phyloP scores from a whole-genome alignment of 2,797 vertebrate species.

The Hydrophis major region DNA sequence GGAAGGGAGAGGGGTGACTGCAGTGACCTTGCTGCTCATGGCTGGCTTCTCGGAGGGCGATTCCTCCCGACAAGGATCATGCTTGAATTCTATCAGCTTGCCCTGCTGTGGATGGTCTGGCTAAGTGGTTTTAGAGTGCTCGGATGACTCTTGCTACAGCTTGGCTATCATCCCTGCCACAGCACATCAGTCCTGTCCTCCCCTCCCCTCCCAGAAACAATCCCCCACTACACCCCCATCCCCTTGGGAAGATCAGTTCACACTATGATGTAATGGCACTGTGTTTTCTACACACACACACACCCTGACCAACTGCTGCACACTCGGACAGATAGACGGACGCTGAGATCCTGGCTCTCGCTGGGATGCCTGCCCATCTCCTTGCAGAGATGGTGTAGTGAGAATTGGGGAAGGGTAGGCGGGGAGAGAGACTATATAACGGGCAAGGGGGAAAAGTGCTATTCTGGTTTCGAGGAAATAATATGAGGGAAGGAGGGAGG shows the following conservation, averaged over 20 bases:
- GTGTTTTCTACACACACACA: neutral
- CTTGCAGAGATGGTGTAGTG: neutral
- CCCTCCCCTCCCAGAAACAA: slow-evolving; percentile 29
- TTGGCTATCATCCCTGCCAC: slow-evolving; percentile 53
- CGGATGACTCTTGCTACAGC: neutral
- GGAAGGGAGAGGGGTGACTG: slow-evolving; percentile 34
- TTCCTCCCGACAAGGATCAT: slow-evolving; percentile 89
- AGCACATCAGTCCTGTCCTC: slow-evolving; percentile 37
- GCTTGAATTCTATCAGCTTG: slow-evolving; percentile 91
- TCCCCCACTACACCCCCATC: slow-evolving; percentile 29
- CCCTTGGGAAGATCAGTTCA: slow-evolving; percentile 58
- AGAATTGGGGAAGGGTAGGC: accelerated
- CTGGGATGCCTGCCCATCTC: neutral
- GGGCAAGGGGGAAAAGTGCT: neutral
- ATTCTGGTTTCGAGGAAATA: neutral
- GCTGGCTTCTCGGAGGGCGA: slow-evolving; percentile 83
- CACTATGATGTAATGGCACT: slow-evolving; percentile 84
- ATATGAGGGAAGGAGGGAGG: neutral
- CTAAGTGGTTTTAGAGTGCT: slow-evolving; percentile 65
- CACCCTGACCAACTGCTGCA: neutral
- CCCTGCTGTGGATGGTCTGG: slow-evolving; percentile 74
- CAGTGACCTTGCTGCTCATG: slow-evolving; percentile 81
- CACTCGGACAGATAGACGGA: neutral
- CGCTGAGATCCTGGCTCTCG: neutral
- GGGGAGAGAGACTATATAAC: too few relatives aligned